Base-by-base conservation (phyloP, 2,888 invertebrate genomes). In the Lycaena phlaeas region DNA sequence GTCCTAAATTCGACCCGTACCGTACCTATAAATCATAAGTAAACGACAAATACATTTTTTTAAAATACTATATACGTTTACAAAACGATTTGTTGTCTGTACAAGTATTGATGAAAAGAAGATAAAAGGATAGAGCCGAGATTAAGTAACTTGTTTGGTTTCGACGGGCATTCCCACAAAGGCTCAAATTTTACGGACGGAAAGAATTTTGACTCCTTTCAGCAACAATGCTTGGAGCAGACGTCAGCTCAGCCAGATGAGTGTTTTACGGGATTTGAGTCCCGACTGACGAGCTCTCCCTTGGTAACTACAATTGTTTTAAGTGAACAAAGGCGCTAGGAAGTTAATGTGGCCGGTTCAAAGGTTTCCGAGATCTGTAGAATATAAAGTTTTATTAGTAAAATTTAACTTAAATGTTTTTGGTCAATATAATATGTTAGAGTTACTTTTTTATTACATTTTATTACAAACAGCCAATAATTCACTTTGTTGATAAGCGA, bases 101-200 rank as follows among this genome's bases (percentile, higher is more conserved):
- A 59, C 70, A 72, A 75, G 68, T 75, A 77, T 69, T 74, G 74
- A 73, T 67, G 68, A 67, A 62, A 61, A 46, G 51, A 64, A 63
- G 68, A 72, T 64, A 72, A 72, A 72, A 63, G 62, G 61, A 61
- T 49, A 42, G 63, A 60, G 59, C 61, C 60, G 64, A 70, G 69
- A 78, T 76, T 74, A 75, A 72, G 66, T 68, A 68, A 76, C 72
- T 76, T 74, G 64, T 57, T 58, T 53, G 69, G 67, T 66, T 75
- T 74, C 71, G 57, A 51, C 67, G 63, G 54, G 56, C 57, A 55
- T 64, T 62, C 57, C 47, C 61, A 69, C 70, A 74, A 75, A 70
- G 66, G 65, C 62, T 57, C 48, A 65, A 66, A 72, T 66, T 68
- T 72, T 68, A 67, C 69, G 66, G 68, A 64, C 67, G 59, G 57